A percentile compares a stretch with the other conserved stretches of the same genome.
Evolutionary conservation across 1,140 invertebrate genomes (phyloP).

Genomic region (Drosophila teissieri): DNA sequence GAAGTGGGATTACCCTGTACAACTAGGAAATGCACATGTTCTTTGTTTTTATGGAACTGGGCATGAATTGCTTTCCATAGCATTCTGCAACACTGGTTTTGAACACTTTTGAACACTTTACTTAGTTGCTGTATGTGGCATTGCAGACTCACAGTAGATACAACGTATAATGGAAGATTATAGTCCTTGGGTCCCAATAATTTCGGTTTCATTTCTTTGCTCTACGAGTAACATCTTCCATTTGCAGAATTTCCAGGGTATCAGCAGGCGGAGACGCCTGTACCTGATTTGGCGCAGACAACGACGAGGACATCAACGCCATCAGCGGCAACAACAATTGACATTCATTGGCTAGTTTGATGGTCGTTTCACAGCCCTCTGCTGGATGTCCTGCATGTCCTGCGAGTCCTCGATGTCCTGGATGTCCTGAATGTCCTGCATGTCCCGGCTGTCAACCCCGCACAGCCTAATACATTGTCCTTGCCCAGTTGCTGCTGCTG

Average conservation of each 20-base stretch:
- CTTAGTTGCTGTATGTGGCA: no score
- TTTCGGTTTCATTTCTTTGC: no score
- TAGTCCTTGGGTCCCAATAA: no score
- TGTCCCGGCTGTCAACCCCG: conserved; percentile 8
- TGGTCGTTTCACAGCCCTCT: conserved; percentile 32
- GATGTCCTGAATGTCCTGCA: not conserved
- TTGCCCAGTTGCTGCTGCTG: conserved; percentile 1
- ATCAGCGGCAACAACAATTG: conserved; percentile 70
- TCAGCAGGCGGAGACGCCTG: conserved; percentile 1
- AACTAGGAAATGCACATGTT: not conserved
- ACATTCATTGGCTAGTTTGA: conserved; percentile 81
- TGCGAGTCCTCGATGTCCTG: conserved; percentile 4
- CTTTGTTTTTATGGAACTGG: no score
- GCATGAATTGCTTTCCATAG: no score
- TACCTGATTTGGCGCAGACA: conserved; percentile 40
- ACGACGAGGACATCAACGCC: conserved; percentile 43
- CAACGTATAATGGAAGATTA: no score
- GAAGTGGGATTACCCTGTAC: conserved; percentile 13
- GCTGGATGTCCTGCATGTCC: conserved; percentile 5
- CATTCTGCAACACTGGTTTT: no score
- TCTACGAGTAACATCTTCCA: no score
- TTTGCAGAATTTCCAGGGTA: not conserved
- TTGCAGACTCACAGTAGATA: not conserved
- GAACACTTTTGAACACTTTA: no score
- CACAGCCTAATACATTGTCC: conserved; percentile 18